These are phyloP conservation scores for Mycogona germanica DNA, from an alignment of 2,888 invertebrate species.

Conservation along the genomic window DNA sequence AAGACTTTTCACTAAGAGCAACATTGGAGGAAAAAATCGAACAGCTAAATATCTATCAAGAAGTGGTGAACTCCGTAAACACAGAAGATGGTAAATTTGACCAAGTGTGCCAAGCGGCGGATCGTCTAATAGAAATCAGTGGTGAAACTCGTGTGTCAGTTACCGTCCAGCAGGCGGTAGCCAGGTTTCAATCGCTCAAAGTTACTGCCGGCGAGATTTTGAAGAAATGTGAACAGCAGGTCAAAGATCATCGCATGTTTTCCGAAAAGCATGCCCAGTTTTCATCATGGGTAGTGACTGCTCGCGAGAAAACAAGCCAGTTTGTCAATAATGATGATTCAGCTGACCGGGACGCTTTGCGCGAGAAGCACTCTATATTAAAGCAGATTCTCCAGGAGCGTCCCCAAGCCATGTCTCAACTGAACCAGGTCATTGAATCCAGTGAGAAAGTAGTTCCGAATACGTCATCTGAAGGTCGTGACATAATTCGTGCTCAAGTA, in stretches of 20 bases:
- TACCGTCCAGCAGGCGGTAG: constrained; percentile 77
- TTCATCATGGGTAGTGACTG: constrained; percentile 61
- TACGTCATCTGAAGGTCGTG: constrained; percentile 76
- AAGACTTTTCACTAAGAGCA: constrained; percentile 69
- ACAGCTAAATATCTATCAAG: constrained; percentile 52
- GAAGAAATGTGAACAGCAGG: constrained; percentile 82
- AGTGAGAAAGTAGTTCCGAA: constrained; percentile 79
- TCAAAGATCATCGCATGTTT: constrained; percentile 63
- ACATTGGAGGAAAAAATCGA: constrained; percentile 81
- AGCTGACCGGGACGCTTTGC: constrained; percentile 51
- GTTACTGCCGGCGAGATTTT: constrained; percentile 76
- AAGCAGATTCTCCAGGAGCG: constrained; percentile 47
- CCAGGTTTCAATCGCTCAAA: constrained; percentile 79
- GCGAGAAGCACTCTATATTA: constrained; percentile 42
- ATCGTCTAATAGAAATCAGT: constrained; percentile 64
- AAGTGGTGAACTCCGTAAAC: constrained; percentile 59
- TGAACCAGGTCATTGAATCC: constrained; percentile 72
- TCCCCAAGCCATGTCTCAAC: constrained; percentile 54
- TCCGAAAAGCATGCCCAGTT: constrained; percentile 74
- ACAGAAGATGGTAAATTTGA: constrained; percentile 79
- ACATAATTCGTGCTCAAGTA: constrained; percentile 66
- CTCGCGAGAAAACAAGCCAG: constrained; percentile 53
- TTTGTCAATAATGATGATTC: constrained; percentile 26
- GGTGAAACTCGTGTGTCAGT: constrained; percentile 77
- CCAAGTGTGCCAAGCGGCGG: constrained; percentile 70